These are phyloP conservation scores for Pristionchus japonicus DNA, from an alignment of 2,888 invertebrate genomes.

Conservation along the genomic window DNA sequence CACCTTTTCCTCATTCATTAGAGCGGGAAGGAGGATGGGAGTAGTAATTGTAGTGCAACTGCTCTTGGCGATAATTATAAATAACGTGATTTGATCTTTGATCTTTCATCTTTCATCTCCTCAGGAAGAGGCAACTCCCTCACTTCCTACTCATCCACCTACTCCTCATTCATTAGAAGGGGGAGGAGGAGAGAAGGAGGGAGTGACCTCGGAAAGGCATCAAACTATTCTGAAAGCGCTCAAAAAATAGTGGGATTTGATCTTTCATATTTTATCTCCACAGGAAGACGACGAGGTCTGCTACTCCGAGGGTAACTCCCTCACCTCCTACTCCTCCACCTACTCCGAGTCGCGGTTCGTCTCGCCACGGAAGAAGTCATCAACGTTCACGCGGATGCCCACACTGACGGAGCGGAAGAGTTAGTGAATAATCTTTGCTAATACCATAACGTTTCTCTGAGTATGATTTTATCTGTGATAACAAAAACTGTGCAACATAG, in stretches of 20 bases:
- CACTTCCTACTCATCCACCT: too few relatives aligned
- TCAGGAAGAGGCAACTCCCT: too few relatives aligned
- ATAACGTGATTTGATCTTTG: too few relatives aligned
- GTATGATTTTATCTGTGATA: too few relatives aligned
- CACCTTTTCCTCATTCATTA: too few relatives aligned
- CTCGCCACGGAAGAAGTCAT: neutral
- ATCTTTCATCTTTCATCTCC: too few relatives aligned
- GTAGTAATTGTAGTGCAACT: too few relatives aligned
- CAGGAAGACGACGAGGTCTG: conserved; percentile 42
- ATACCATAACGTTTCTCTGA: too few relatives aligned
- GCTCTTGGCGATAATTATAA: too few relatives aligned
- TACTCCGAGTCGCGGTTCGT: neutral
- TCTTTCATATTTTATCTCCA: neutral
- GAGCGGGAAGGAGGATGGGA: too few relatives aligned
- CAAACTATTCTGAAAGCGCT: neutral
- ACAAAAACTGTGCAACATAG: too few relatives aligned
- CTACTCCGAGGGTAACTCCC: conserved; percentile 39
- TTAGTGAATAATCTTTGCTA: neutral
- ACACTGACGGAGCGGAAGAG: conserved; percentile 23
- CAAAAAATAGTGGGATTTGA: neutral
- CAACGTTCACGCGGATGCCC: conserved; percentile 19
- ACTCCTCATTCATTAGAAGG: too few relatives aligned
- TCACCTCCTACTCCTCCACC: conserved; percentile 17
- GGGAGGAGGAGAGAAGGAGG: neutral
- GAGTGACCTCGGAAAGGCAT: neutral